Evolutionary conservation across 1,140 invertebrate species (phyloP), one percentile per base, ranked within the genome.

Genomic region (Sinella curviseta): DNA sequence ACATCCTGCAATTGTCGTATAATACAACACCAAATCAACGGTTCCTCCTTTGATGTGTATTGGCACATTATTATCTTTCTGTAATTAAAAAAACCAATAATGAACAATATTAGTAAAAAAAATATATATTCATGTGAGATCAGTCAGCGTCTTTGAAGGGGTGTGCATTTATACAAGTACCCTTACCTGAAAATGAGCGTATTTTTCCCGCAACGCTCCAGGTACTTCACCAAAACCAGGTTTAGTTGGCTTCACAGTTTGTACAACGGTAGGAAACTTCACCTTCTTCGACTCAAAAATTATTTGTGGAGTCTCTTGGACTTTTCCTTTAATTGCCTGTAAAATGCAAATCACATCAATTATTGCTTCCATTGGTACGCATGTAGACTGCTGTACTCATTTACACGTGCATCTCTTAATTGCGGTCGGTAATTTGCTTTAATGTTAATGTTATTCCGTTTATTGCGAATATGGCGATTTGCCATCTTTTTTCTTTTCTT

Each of bases 11-110:
- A 82, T 0, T 1, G 80, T 81, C 20, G 77, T 4, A 16, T 77
- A 77, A 57, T 39, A 82, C 2, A 82, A 65, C 31, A 75, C 65
- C 3, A 81, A 33, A 57, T 82, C 82, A 31, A 26, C 16, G 73
- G 57, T 0, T 55, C 82, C 82, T 39, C 80, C 82, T 77, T 82
- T 82, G 16, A 82, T 24, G 55, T 82, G 82, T 26, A 82, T 65
- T 20, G 82, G 82, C n/a, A 79, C 28, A 8, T 75, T 75, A 31
- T 82, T 75, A 54, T 81, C 77, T 33, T 31, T 73, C 78, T 82
- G 35, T 26, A 26, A 67, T 67, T 67, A n/a, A 26, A 67, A 17
- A 4, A 48, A 48, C 17, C 39, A 48, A 48, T 48, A 48, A 8
- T 48, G 39, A 48, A 48, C 17, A 8, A 48, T 17, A 48, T 48